These are phyloP conservation scores for Urosaurus nigricauda DNA, from an alignment of 2,797 vertebrate genomes.

Conservation along the genomic window DNA sequence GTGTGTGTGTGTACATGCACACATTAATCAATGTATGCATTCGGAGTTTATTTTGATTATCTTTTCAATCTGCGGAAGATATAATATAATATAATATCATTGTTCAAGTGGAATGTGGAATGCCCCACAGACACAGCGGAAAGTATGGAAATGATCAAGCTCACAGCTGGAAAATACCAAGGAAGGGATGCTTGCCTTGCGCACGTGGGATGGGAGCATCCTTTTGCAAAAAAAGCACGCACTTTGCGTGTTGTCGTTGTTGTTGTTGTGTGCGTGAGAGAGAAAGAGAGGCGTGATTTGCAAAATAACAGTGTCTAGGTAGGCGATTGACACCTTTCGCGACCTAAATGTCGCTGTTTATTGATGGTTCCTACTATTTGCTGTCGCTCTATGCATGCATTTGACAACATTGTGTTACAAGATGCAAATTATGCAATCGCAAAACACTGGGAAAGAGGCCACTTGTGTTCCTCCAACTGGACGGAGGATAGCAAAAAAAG, in stretches of 20 bases:
- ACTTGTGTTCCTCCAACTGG: background rate
- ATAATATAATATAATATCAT: no score
- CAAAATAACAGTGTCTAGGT: background rate
- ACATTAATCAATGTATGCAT: no score
- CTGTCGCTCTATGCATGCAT: background rate
- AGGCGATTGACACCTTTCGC: no score
- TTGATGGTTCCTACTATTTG: background rate
- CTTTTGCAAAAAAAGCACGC: background rate
- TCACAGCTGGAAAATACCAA: background rate
- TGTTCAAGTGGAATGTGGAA: background rate
- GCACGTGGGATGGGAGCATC: background rate
- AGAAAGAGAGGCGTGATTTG: background rate
- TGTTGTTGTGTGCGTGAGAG: background rate
- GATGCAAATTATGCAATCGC: no score
- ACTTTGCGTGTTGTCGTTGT: background rate
- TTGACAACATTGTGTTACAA: background rate
- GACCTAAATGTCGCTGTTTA: background rate
- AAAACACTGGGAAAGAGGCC: background rate
- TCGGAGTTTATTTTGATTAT: background rate
- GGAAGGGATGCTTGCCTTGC: background rate
- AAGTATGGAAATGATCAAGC: background rate
- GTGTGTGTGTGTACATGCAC: background rate
- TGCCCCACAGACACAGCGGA: background rate
- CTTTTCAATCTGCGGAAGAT: background rate
- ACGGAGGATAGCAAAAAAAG: background rate